Evolutionary conservation across 2,113 vertebrate genomes (phyloP).

Genomic region (Nannobrachium achirus): DNA sequence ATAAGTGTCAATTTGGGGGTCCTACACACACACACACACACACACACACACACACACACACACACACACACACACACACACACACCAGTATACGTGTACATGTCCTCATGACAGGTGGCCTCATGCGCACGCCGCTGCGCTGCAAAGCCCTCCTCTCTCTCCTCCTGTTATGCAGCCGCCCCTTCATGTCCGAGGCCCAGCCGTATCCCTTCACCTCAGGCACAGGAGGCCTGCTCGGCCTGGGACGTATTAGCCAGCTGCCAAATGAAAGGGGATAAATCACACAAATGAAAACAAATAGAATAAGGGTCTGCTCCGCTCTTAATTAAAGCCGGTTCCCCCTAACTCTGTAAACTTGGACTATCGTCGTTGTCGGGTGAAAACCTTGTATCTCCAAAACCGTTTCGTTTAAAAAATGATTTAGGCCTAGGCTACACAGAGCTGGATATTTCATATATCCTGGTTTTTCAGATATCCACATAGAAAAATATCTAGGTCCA

Average conservation of each 20-base stretch:
- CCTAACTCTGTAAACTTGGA: conserved; percentile 57
- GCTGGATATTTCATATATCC: no score
- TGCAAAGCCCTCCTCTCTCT: conserved; percentile 46
- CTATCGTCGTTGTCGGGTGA: no score
- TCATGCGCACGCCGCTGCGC: conserved; percentile 44
- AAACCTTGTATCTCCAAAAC: no score
- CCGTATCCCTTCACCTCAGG: conserved; percentile 69
- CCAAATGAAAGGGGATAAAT: conserved; percentile 82
- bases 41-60: no score
- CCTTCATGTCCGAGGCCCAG: conserved; percentile 48
- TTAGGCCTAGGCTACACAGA: no score
- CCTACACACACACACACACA: no score
- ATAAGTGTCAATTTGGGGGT: no score
- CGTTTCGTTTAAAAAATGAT: no score
- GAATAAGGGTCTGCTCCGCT: conserved; percentile 63
- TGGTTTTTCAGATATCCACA: no score
- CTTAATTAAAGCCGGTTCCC: conserved; percentile 73
- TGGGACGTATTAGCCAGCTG: conserved; percentile 79
- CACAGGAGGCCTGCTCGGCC: conserved; percentile 56
- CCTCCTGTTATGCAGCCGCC: conserved; percentile 1
- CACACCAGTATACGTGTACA: conserved; percentile 39
- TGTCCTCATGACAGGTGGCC: conserved; percentile 64
- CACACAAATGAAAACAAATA: conserved; percentile 82
- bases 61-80: neutral
- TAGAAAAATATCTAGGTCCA: no score